Base-by-base conservation (phyloP, 2,888 invertebrate genomes). In the Pseudoips prasinana region DNA sequence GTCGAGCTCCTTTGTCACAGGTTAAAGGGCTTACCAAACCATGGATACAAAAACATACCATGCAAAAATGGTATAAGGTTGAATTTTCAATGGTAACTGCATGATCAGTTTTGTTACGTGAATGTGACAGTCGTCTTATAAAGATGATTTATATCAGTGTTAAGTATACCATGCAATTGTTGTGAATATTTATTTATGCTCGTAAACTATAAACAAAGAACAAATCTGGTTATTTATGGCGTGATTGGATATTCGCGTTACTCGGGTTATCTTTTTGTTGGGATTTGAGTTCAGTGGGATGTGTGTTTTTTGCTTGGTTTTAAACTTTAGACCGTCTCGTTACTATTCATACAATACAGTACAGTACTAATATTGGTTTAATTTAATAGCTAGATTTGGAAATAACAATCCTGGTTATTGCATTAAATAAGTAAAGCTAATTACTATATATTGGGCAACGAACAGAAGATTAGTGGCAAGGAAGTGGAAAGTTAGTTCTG, bases 131-230 rank as follows among this genome's bases (percentile, higher is more conserved):
- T 85, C 85, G 67, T 77, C 80, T 83, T 87, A 86, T 81, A 83
- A 81, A 84, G 64, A 84, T 87, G 87, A 87, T 86, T 83, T 86
- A 86, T 84, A 56, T 46, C 36, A 72, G 77, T 84, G 88, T 86
- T 87, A 87, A 88, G 86, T 87, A 86, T 77, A 74, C 80, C 71
- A 71, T 73, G 79, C 86, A 84, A 88, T 87, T 87, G 87, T 85
- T 84, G 82, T 74, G 78, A 77, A 84, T 85, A 84, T 86, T 87
- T 86, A 87, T 87, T 85, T 83, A 73, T 73, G 68, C 81, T 83
- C 79, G 77, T 83, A 80, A 84, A 83, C 78, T 85, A 82, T 85
- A 86, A 86, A 85, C 84, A 86, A 82, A 79, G 73, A 76, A 76
- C 80, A 84, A 85, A 87, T 88, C 87, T 84, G 73, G 73, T 87